A percentile compares a stretch with the other conserved stretches of the same genome.
These are phyloP conservation scores for Mungos mungo DNA, from an alignment of 2,113 vertebrate genomes.

Conservation along the genomic window DNA sequence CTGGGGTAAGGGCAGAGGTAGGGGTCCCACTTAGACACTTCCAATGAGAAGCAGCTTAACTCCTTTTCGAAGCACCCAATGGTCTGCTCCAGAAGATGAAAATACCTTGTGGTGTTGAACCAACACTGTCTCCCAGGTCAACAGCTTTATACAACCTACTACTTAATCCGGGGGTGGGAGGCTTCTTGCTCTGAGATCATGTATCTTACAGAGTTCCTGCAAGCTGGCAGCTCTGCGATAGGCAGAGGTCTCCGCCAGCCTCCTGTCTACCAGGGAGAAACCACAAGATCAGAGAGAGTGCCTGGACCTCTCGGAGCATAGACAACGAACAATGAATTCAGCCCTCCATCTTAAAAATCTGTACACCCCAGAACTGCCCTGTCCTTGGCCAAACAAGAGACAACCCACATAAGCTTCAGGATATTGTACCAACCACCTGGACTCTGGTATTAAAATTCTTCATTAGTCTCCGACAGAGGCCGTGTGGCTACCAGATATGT, in stretches of 20 bases:
- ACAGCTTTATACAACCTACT: not conserved
- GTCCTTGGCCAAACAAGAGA: not conserved
- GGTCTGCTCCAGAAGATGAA: not conserved
- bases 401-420: not conserved
- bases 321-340: not conserved
- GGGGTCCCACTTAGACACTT: not conserved
- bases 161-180: accelerated
- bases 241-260: not conserved
- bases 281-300: not conserved
- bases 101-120: not conserved
- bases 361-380: not conserved
- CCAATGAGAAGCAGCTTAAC: not conserved
- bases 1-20: not conserved
- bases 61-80: not conserved
- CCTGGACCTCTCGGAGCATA: not conserved
- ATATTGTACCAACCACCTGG: not conserved
- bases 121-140: not conserved
- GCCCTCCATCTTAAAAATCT: not conserved
- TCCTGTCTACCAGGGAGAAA: not conserved
- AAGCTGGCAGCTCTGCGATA: accelerated
- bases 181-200: not conserved
- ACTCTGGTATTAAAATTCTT: not conserved
- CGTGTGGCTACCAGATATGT: constrained; percentile 1
- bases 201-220: not conserved
- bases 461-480: not conserved